Base-by-base conservation (phyloP, 2,888 invertebrate genomes). In the Marasmarcha lunaedactyla region DNA sequence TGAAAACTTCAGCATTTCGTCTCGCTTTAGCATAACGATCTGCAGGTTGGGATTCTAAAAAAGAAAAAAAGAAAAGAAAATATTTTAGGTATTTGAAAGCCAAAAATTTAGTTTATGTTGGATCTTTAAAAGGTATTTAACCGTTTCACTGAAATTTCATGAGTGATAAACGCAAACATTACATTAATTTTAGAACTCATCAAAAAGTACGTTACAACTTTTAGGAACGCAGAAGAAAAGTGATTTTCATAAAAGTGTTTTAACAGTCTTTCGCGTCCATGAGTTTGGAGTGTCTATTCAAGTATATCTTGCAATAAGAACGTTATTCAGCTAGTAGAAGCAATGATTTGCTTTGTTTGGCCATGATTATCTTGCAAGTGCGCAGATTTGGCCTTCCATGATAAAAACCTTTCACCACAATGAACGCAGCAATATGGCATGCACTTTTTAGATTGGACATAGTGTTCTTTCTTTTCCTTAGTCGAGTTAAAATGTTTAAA, bases 21-120 rank as follows among this genome's bases (percentile, higher is more conserved):
- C 81, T 63, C 57, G 78, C 78, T 39, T 51, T 63, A 51, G 66
- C 68, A 52, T 72, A 65, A 52, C 64, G 67, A 56, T 74, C 69
- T 70, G 71, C 73, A 76, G 74, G 71, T 62, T 65, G 68, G 63
- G 64, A 55, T 59, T 81, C 81, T 81, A 81, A 77, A 81, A 81
- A 77, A 67, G 76, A 71, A 77, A 72, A 77, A 76, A 25, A n/a
- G n/a, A n/a, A 33, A 46, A 46, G 14, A 42, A 42, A 13, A 42
- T 41, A 1, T 46, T 48, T 15, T 46, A 46, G 11, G 41, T 40
- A 20, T n/a, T n/a, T n/a, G n/a, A n/a, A n/a, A n/a, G n/a, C n/a
- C n/a, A n/a, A n/a, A n/a, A n/a, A n/a, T n/a, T n/a, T n/a, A 25
- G 9, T 9, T 6, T 25, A 6, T 5, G 25, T 25, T 5, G 9